Percentiles rank a stretch among this genome's conserved stretches.
phyloP scores from a whole-genome alignment of 2,888 invertebrate genomes.

The Agrochola lychnidis region DNA sequence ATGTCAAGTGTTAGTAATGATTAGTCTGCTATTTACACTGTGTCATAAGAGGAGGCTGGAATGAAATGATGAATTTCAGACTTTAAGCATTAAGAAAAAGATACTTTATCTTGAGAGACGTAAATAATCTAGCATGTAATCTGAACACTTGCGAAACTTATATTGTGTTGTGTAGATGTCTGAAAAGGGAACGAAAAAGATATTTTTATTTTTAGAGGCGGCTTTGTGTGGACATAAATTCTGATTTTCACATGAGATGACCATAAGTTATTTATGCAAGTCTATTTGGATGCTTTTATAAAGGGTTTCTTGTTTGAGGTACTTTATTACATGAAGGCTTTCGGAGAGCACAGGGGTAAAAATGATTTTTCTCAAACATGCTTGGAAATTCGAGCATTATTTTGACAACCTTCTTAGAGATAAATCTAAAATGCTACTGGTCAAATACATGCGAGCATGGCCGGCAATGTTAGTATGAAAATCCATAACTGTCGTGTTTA shows the following conservation, averaged over 20 bases:
- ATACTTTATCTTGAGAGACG: not conserved
- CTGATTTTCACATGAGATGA: not conserved
- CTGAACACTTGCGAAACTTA: not conserved
- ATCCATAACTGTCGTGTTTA: too few relatives aligned
- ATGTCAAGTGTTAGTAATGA: not conserved
- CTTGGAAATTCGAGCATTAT: too few relatives aligned
- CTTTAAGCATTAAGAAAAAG: not conserved
- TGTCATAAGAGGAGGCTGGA: not conserved
- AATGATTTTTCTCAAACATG: not conserved
- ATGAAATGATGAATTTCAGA: not conserved
- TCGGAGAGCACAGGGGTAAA: not conserved
- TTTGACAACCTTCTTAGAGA: too few relatives aligned
- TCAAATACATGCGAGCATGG: too few relatives aligned
- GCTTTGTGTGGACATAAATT: not conserved
- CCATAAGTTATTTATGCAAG: not conserved
- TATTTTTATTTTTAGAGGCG: not conserved
- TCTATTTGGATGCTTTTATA: not conserved
- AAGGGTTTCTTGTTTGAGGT: not conserved
- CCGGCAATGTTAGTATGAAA: too few relatives aligned
- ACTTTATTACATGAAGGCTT: not conserved
- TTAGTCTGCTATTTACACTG: not conserved
- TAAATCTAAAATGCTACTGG: too few relatives aligned
- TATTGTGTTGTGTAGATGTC: not conserved
- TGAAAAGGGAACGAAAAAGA: not conserved
- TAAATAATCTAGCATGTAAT: not conserved